These are phyloP conservation scores for Pegoplata infirma DNA, from an alignment of 2,888 invertebrate species.

Conservation along the genomic window DNA sequence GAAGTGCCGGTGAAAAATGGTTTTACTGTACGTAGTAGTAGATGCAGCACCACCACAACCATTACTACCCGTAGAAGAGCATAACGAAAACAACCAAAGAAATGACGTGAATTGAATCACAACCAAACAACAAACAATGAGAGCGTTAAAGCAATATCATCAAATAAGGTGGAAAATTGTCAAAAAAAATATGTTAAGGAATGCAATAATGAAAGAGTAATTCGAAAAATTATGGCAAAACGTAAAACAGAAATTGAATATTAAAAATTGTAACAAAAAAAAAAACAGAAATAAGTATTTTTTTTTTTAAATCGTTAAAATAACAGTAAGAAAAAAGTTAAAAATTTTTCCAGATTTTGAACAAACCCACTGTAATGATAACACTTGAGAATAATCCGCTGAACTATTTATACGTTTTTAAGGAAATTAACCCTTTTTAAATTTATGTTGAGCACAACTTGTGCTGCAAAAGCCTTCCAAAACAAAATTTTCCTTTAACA, in stretches of 20 bases:
- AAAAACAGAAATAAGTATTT: background rate
- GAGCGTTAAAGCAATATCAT: constrained; percentile 21
- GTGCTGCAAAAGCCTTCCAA: too few species aligned
- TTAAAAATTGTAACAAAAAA: background rate
- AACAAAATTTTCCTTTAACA: too few species aligned
- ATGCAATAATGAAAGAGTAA: constrained; percentile 31
- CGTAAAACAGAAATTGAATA: background rate
- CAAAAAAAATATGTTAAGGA: constrained; percentile 46
- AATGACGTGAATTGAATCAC: constrained; percentile 35
- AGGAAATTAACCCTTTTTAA: too few species aligned
- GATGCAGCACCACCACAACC: constrained; percentile 6
- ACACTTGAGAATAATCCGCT: too few species aligned
- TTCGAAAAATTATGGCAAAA: background rate
- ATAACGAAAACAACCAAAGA: constrained; percentile 18
- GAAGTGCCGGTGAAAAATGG: too few species aligned
- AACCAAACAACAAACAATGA: constrained; percentile 25
- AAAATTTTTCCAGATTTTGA: too few species aligned
- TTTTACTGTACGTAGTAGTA: constrained; percentile 2
- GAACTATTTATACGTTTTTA: too few species aligned
- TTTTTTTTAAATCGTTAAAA: too few species aligned
- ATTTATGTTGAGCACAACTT: too few species aligned
- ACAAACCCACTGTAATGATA: too few species aligned
- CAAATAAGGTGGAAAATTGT: constrained; percentile 37
- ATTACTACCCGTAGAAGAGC: constrained; percentile 27
- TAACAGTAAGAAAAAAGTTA: too few species aligned